Base-by-base conservation (phyloP, 2,113 vertebrate genomes). In the Deroptyus accipitrinus region DNA sequence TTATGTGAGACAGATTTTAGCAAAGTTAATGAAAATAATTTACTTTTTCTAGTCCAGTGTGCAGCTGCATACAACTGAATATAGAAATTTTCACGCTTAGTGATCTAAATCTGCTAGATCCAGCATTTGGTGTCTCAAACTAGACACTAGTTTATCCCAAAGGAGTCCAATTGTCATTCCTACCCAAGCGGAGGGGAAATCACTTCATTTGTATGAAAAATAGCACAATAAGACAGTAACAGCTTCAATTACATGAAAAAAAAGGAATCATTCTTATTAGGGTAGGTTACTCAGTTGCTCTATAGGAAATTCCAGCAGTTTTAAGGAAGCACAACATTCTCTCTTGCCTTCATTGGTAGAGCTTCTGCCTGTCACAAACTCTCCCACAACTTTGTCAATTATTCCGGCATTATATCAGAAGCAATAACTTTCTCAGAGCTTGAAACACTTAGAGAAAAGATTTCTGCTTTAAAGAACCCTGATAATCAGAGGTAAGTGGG, bases 131-230 rank as follows among this genome's bases (percentile, higher is more conserved):
- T 75, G 52, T 41, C 57, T 92, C 73, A 89, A 68, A 84, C 69
- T 57, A 92, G 83, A 81, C 44, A 24, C 73, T 73, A 41, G 76
- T 80, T 86, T 80, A 84, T 86, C 88, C 85, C 17, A 0, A 76
- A 92, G 84, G 87, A 87, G 62, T 77, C 37, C 35, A 66, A 39
- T 82, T 91, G 86, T 93, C 86, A 91, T 84, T 93, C 66, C 59
- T 69, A 30, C 31, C 17, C 37, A 92, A 69, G 76, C 3, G 1
- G 69, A 92, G 23, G 41, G 52, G 57, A 92, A 95, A 94, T 79
- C 54, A 81, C 88, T 96, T 90, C 69, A 92, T 94, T 93, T 96
- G 62, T 89, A 86, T 86, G 91, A 95, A 92, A 93, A 96, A 96
- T 73, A 81, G 80, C 72, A 90, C 68, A 92, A 86, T 92, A 95